phyloP scores from a whole-genome alignment of 2,888 invertebrate species.

The Lottia scabra region DNA sequence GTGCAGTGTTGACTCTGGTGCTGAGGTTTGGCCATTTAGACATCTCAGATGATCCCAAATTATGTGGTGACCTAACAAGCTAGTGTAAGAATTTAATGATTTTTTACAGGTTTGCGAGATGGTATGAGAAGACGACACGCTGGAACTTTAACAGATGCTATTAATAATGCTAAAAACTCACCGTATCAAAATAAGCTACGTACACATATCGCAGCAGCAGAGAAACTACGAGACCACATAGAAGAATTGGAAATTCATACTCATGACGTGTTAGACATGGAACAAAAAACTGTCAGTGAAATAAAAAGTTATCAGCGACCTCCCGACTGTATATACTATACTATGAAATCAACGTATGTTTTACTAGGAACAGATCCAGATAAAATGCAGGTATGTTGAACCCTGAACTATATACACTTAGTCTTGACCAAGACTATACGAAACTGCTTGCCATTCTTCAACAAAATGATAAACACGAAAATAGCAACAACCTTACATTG shows the following conservation, averaged over 20 bases:
- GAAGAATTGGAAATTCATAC: neutral
- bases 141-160: neutral
- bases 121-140: neutral
- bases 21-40: too few species aligned
- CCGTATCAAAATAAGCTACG: neutral
- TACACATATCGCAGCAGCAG: neutral
- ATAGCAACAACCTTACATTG: too few species aligned
- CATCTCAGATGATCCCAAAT: too few species aligned
- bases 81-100: too few species aligned
- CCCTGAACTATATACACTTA: too few species aligned
- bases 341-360: neutral
- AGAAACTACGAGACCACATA: neutral
- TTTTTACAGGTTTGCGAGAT: neutral
- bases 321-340: neutral
- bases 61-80: too few species aligned
- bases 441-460: too few species aligned
- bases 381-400: neutral
- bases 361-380: neutral
- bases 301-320: neutral
- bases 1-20: too few species aligned
- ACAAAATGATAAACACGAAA: too few species aligned
- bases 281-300: constrained; percentile 1
- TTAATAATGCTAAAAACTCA: neutral
- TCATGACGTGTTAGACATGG: neutral
- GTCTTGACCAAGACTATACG: too few species aligned